A percentile compares a stretch with the other conserved stretches of the same genome.
Conservation (phyloP, 2,888 invertebrate genomes). For the Piscicola geometra region DNA sequence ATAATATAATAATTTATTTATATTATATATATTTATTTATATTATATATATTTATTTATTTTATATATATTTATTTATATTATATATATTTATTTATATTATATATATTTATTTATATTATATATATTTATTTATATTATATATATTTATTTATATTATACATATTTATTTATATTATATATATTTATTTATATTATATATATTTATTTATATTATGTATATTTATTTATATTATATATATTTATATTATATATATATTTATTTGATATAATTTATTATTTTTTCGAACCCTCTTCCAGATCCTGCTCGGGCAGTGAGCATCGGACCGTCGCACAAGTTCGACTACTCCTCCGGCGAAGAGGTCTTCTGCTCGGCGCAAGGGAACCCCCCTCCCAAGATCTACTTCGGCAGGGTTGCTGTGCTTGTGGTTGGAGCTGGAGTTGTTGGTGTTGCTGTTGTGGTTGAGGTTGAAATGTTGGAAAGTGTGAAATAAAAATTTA, state of each 20-base stretch:
- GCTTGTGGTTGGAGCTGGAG: not conserved
- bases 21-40: not conserved
- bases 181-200: too few relatives aligned
- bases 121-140: too few relatives aligned
- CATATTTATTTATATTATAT: too few relatives aligned
- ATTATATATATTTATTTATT: not conserved
- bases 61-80: not conserved
- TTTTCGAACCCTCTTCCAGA: not conserved
- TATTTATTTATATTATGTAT: too few relatives aligned
- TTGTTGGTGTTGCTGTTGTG: too few relatives aligned
- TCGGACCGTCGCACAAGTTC: not conserved
- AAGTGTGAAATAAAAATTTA: too few relatives aligned
- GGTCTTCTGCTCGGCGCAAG: not conserved
- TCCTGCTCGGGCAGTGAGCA: not conserved
- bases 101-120: too few relatives aligned
- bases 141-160: too few relatives aligned
- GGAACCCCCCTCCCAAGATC: not conserved
- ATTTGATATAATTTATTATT: too few relatives aligned
- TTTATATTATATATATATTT: too few relatives aligned
- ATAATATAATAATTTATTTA: not conserved
- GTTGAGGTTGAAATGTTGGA: too few relatives aligned
- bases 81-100: not conserved
- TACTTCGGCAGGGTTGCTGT: constrained; percentile 5
- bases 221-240: too few relatives aligned
- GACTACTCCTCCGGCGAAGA: not conserved